Evolutionary conservation across 2,113 vertebrate species (phyloP).

Genomic region (Cathartes aura): DNA sequence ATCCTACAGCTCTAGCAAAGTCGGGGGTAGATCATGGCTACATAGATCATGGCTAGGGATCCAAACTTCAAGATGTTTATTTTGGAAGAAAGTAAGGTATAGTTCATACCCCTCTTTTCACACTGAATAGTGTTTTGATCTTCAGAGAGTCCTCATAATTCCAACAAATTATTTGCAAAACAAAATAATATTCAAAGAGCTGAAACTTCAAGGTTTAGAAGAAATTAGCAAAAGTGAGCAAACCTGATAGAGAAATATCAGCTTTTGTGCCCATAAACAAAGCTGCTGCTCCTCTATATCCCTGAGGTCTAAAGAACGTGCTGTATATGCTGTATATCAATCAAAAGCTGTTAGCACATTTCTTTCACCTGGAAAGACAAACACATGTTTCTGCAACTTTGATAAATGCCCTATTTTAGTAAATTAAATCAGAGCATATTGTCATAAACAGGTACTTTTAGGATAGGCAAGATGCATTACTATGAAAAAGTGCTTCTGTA

Average conservation of each 20-base stretch:
- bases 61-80: neutral
- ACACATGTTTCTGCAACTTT: neutral
- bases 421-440: neutral
- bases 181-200: neutral
- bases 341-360: neutral
- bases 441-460: neutral
- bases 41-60: neutral
- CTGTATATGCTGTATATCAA: neutral
- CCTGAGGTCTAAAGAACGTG: neutral
- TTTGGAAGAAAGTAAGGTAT: neutral
- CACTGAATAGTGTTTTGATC: neutral
- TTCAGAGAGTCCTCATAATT: neutral
- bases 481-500: neutral
- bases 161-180: neutral
- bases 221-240: neutral
- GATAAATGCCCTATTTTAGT: neutral
- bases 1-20: neutral
- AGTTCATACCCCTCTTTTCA: neutral
- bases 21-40: neutral
- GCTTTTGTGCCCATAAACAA: neutral
- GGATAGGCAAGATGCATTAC: neutral
- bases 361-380: neutral
- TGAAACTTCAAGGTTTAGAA: neutral
- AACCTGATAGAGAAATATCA: neutral
- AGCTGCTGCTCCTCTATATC: neutral